Percentiles rank a stretch among this genome's conserved stretches.
Conservation (phyloP, 2,797 vertebrate species). For the Gymnopithys bicolor region DNA sequence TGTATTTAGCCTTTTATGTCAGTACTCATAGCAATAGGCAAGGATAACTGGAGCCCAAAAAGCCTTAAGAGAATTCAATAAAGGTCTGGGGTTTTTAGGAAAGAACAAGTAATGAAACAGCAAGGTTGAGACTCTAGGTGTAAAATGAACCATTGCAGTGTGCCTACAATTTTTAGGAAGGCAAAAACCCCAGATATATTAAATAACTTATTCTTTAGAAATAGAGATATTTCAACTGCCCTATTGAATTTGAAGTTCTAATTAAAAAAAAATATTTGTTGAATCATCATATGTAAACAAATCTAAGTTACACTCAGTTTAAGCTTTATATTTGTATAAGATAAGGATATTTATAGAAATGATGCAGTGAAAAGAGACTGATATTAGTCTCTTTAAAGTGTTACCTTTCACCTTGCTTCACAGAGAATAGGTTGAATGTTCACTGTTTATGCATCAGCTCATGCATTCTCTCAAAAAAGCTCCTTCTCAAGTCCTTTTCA, state of each 20-base stretch:
- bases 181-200: neutral
- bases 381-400: neutral
- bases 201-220: neutral
- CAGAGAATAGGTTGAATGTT: neutral
- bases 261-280: neutral
- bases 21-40: neutral
- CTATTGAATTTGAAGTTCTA: neutral
- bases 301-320: neutral
- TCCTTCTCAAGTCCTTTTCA: neutral
- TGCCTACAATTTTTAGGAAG: neutral
- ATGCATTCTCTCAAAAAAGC: neutral
- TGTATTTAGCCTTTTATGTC: neutral
- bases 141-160: neutral
- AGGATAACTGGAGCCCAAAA: neutral
- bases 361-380: neutral
- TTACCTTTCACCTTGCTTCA: neutral
- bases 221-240: neutral
- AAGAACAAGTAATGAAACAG: neutral
- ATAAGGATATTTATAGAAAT: slow-evolving; percentile 4
- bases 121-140: neutral
- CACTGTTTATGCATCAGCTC: neutral
- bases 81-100: neutral
- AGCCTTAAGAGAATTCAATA: neutral
- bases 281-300: neutral
- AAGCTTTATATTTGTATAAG: neutral